phyloP scores from a whole-genome alignment of 2,888 invertebrate genomes.

The Teinopalpus imperialis region DNA sequence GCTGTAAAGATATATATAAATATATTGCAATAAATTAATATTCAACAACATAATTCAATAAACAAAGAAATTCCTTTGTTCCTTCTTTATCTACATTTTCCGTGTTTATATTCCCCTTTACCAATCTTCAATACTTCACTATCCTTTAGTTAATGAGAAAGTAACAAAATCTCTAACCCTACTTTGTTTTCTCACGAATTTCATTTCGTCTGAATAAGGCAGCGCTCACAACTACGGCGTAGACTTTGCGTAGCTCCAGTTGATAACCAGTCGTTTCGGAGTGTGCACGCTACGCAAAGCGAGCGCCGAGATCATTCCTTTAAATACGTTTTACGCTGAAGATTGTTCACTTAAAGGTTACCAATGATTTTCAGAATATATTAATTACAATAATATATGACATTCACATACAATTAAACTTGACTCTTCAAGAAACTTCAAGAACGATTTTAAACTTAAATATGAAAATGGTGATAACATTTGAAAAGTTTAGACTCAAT shows the following conservation, averaged over 20 bases:
- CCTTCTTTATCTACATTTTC: too few species aligned
- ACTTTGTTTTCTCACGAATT: slow-evolving; percentile 25
- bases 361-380: not conserved
- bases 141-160: slow-evolving; percentile 21
- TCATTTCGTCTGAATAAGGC: slow-evolving; percentile 25
- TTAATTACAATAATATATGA: too few species aligned
- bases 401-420: too few species aligned
- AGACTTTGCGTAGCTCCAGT: slow-evolving; percentile 60
- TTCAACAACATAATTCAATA: too few species aligned
- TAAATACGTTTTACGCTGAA: not conserved
- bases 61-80: too few species aligned
- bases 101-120: slow-evolving; percentile 17
- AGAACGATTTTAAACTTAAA: too few species aligned
- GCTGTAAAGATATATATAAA: too few species aligned
- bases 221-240: slow-evolving; percentile 45
- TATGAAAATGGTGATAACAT: too few species aligned
- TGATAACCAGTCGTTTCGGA: slow-evolving; percentile 54
- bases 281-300: slow-evolving; percentile 47
- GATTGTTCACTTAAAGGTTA: not conserved
- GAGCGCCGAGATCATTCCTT: not conserved
- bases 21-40: too few species aligned
- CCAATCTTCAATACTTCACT: slow-evolving; percentile 11
- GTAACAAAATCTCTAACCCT: slow-evolving; percentile 19
- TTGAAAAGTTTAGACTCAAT: too few species aligned
- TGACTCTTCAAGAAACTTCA: too few species aligned